Percentiles rank a stretch among this genome's conserved stretches.
phyloP scores from a whole-genome alignment of 2,797 vertebrate species.

The Thaleichthys pacificus region DNA sequence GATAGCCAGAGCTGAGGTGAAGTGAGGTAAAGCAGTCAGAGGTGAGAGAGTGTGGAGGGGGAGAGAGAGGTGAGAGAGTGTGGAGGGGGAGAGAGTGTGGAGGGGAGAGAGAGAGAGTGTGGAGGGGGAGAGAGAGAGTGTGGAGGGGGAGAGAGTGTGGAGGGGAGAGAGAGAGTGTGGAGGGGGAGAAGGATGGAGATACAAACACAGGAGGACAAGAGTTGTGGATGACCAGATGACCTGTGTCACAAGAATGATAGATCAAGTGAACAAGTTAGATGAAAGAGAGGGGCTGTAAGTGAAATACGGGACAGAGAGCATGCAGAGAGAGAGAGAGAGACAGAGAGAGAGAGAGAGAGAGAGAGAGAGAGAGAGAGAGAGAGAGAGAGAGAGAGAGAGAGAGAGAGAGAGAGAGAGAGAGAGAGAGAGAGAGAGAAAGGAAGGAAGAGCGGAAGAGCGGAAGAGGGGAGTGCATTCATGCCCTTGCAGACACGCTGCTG shows the following conservation, averaged over 20 bases:
- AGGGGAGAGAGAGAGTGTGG: not conserved
- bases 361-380: not conserved
- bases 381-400: conserved; percentile 3
- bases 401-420: conserved; percentile 3
- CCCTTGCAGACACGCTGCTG: conserved; percentile 21
- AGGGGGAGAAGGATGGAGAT: not conserved
- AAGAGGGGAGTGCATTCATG: conserved; percentile 19
- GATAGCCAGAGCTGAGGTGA: not conserved
- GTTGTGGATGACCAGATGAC: not conserved
- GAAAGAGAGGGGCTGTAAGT: not conserved
- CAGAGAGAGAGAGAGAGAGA: conserved; percentile 3
- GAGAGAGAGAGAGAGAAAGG: not conserved
- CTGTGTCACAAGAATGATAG: not conserved
- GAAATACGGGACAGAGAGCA: not conserved
- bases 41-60: not conserved
- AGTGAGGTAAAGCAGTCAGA: too few species aligned
- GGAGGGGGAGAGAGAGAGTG: not conserved
- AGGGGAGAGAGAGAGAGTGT: too few species aligned
- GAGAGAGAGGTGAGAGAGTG: not conserved
- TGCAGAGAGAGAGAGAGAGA: not conserved
- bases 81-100: not conserved
- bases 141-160: not conserved
- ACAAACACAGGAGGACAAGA: not conserved
- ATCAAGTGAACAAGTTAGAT: not conserved
- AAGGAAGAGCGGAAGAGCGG: not conserved